These are phyloP conservation scores for Bettongia penicillata DNA, from an alignment of 2,113 vertebrate species.

Conservation along the genomic window DNA sequence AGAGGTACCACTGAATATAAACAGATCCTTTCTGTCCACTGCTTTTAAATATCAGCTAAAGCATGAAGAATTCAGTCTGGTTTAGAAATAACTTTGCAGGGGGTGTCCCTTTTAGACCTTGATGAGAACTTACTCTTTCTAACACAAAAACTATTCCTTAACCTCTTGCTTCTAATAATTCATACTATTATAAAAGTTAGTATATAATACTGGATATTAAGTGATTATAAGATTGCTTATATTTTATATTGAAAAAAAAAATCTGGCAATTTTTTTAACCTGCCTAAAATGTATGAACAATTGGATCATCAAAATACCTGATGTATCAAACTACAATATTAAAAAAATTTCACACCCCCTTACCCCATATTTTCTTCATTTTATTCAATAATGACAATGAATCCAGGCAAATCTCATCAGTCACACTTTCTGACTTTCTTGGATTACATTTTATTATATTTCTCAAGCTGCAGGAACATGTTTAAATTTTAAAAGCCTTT, in stretches of 20 bases:
- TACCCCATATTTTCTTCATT: not conserved
- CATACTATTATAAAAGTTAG: not conserved
- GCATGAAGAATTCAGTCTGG: not conserved
- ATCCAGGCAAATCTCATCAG: not conserved
- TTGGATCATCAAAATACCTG: not conserved
- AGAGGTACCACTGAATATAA: not conserved
- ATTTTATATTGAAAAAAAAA: not conserved
- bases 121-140: not conserved
- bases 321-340: not conserved
- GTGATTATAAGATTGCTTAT: not conserved
- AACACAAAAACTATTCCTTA: not conserved
- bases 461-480: not conserved
- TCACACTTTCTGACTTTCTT: not conserved
- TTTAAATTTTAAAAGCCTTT: conserved; percentile 18
- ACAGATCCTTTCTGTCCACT: not conserved
- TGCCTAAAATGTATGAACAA: not conserved
- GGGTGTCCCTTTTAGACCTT: not conserved
- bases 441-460: conserved; percentile 22
- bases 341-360: not conserved
- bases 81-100: not conserved
- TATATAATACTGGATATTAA: not conserved
- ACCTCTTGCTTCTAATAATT: not conserved
- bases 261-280: not conserved
- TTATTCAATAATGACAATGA: not conserved
- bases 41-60: not conserved